Conservation (phyloP, 2,888 invertebrate genomes). For the Stenodera caucasica region DNA sequence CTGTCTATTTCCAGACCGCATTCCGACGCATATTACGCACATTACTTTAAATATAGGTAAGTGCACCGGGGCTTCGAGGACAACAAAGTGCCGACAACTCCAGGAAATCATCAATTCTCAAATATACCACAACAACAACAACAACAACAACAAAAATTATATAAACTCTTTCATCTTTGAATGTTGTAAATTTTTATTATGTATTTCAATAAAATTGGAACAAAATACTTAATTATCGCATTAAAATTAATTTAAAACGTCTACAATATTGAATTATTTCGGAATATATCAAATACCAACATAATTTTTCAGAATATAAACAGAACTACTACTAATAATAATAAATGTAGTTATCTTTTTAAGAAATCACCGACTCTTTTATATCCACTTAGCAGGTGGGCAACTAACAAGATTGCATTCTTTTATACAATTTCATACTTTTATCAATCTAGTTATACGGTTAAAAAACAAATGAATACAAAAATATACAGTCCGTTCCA, state of each 20-base stretch:
- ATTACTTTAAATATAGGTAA: conserved; percentile 29
- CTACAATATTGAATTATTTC: background rate
- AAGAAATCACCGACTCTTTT: no score
- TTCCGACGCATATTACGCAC: conserved; percentile 29
- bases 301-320: no score
- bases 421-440: background rate
- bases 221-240: no score
- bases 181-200: no score
- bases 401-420: background rate
- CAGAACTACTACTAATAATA: background rate
- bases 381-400: background rate
- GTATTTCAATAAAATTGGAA: no score
- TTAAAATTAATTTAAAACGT: no score
- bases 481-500: no score
- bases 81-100: background rate
- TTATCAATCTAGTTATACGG: background rate
- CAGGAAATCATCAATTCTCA: conserved; percentile 3
- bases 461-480: no score
- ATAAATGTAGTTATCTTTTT: background rate
- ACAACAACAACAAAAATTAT: background rate
- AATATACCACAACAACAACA: no score
- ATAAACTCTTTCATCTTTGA: background rate
- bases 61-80: background rate
- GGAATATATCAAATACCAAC: background rate
- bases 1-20: conserved; percentile 26